These are phyloP conservation scores for Lasioglossum leucozonium DNA, from an alignment of 2,888 invertebrate genomes.

Conservation along the genomic window DNA sequence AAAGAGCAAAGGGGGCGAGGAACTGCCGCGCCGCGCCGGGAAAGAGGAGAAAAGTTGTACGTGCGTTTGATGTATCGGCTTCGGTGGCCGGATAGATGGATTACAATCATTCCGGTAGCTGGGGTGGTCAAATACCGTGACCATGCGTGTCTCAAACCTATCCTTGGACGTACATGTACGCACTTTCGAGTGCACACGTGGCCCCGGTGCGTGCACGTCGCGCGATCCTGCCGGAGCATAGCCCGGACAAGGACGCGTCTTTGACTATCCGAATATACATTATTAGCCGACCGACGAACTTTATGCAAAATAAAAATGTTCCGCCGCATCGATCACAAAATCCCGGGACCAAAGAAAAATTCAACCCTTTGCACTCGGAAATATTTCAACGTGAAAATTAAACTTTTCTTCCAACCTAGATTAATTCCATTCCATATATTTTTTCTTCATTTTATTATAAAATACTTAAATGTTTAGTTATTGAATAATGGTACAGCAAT, in stretches of 20 bases:
- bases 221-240: conserved; percentile 46
- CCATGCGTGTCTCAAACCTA: conserved; percentile 78
- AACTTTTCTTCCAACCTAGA: too few species aligned
- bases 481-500: too few species aligned
- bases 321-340: not conserved
- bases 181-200: conserved; percentile 71
- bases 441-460: too few species aligned
- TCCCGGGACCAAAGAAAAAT: not conserved
- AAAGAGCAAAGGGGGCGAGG: conserved; percentile 3
- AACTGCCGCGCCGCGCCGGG: not conserved
- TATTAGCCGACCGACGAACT: not conserved
- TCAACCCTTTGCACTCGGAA: too few species aligned
- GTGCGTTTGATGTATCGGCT: conserved; percentile 81
- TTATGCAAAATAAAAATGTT: not conserved
- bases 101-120: conserved; percentile 83
- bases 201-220: conserved; percentile 55
- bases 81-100: conserved; percentile 83
- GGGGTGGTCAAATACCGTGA: conserved; percentile 84
- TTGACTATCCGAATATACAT: conserved; percentile 23
- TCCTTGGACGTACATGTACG: conserved; percentile 66
- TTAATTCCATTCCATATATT: too few species aligned
- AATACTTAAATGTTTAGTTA: too few species aligned
- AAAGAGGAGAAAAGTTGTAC: conserved; percentile 60
- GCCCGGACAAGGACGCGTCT: conserved; percentile 63
- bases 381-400: too few species aligned